Conservation (phyloP, 2,888 invertebrate genomes). For the Papilio protenor region DNA sequence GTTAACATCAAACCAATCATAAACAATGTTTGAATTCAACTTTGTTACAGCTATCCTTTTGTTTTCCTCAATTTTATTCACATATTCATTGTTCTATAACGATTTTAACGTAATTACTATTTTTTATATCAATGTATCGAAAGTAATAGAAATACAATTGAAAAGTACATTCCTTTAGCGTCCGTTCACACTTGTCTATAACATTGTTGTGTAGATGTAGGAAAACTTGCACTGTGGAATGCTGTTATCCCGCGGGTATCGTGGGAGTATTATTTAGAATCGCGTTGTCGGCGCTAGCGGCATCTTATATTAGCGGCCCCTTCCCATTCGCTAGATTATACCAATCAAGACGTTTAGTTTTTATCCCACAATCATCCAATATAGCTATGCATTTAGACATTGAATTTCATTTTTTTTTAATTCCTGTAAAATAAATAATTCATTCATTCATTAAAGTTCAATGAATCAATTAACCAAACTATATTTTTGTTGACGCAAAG, state of each 20-base stretch:
- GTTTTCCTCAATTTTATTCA: slow-evolving; percentile 10
- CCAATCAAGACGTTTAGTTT: slow-evolving; percentile 42
- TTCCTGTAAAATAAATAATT: slow-evolving; percentile 20
- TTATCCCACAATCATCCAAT: slow-evolving; percentile 13
- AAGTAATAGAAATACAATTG: not conserved
- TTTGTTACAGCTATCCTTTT: slow-evolving; percentile 15
- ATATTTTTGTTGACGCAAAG: slow-evolving; percentile 21
- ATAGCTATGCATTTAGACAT: slow-evolving; percentile 1
- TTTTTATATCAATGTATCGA: not conserved
- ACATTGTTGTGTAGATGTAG: slow-evolving; percentile 44
- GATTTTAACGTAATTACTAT: not conserved
- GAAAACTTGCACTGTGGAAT: slow-evolving; percentile 57
- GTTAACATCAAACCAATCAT: not conserved
- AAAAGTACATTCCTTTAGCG: not conserved
- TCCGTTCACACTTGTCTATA: slow-evolving; percentile 17
- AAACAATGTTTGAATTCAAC: slow-evolving; percentile 23
- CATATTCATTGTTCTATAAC: not conserved
- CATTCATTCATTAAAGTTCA: not conserved
- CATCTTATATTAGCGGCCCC: slow-evolving; percentile 53
- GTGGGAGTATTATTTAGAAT: slow-evolving; percentile 58
- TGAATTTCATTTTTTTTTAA: slow-evolving; percentile 43
- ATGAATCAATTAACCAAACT: not conserved
- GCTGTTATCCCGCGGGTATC: slow-evolving; percentile 56
- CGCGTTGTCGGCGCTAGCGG: slow-evolving; percentile 54
- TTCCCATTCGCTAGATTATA: slow-evolving; percentile 50